These are phyloP conservation scores for Cyanoderma ruficeps DNA, from an alignment of 2,113 vertebrate species.

Conservation along the genomic window DNA sequence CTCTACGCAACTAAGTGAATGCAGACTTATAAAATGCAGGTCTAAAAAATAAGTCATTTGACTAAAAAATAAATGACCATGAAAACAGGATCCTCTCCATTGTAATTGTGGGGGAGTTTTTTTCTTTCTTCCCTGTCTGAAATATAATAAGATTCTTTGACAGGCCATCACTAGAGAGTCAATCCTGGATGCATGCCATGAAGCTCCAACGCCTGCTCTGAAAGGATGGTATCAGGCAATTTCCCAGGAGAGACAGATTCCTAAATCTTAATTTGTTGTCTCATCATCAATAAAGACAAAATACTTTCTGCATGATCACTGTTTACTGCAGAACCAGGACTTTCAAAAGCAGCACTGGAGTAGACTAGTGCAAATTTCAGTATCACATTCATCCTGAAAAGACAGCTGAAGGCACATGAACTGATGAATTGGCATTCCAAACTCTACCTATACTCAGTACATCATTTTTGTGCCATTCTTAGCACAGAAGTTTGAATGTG, in stretches of 20 bases:
- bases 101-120: rapidly evolving
- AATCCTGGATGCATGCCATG: not conserved
- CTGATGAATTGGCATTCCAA: not conserved
- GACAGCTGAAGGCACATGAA: not conserved
- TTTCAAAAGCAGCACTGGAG: not conserved
- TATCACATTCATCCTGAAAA: not conserved
- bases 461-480: not conserved
- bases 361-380: not conserved
- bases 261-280: not conserved
- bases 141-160: not conserved
- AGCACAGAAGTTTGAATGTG: not conserved
- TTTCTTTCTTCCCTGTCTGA: not conserved
- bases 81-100: not conserved
- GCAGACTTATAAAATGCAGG: not conserved
- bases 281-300: not conserved
- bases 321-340: not conserved
- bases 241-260: not conserved
- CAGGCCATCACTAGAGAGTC: not conserved
- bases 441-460: not conserved
- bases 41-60: not conserved
- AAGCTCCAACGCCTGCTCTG: not conserved
- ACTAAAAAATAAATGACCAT: not conserved
- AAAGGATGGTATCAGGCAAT: not conserved
- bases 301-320: not conserved
- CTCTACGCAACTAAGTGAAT: not conserved